phyloP scores from a whole-genome alignment of 1,140 invertebrate species.

The Heterodera carotae region DNA sequence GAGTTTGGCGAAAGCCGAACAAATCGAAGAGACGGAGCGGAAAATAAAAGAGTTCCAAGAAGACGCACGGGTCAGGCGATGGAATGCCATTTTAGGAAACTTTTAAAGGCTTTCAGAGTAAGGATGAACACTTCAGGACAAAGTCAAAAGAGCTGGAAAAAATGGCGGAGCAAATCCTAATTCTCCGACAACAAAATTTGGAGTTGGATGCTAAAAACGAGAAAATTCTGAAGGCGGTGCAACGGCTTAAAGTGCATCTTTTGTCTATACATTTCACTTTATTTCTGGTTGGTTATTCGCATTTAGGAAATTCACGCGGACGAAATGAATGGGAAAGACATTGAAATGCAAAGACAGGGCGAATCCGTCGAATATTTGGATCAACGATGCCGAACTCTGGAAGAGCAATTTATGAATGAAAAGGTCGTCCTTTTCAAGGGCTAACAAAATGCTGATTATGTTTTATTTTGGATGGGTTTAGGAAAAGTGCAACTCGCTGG shows the following conservation, averaged over 20 bases:
- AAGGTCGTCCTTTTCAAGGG: background rate
- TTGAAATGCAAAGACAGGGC: background rate
- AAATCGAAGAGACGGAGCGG: constrained; percentile 15
- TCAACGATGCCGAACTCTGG: background rate
- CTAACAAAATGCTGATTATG: background rate
- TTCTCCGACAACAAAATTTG: constrained; percentile 17
- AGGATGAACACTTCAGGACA: constrained; percentile 4
- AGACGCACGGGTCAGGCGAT: background rate
- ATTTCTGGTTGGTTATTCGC: background rate
- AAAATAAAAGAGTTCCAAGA: background rate
- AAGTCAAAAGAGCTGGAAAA: background rate
- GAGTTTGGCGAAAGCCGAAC: constrained; percentile 7
- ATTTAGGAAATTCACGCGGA: constrained; percentile 22
- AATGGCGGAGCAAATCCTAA: background rate
- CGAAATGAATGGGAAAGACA: constrained; percentile 21
- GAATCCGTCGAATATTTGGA: background rate
- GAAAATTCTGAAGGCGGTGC: constrained; percentile 6
- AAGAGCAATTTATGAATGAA: constrained; percentile 9
- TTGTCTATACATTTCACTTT: background rate
- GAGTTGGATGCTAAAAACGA: constrained; percentile 25
- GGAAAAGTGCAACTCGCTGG: background rate
- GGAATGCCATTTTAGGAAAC: background rate
- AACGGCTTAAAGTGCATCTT: constrained; percentile 7
- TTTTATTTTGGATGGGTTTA: background rate
- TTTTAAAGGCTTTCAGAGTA: background rate